Evolutionary conservation across 2,888 invertebrate species (phyloP).

Genomic region (Nomada hirtipes): DNA sequence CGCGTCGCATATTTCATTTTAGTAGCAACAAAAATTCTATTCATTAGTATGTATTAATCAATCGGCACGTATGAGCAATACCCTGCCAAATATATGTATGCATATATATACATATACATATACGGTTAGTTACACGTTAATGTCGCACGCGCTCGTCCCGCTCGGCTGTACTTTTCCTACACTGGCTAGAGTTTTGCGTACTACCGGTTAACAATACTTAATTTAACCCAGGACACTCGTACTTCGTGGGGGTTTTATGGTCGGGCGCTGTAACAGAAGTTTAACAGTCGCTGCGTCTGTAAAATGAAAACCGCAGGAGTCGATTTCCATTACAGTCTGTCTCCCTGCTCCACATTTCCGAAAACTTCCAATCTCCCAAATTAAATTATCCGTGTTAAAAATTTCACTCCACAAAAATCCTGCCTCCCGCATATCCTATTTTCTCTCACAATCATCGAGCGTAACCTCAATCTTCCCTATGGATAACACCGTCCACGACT

Average conservation of each 20-base stretch:
- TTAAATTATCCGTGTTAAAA: no score
- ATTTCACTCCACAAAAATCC: no score
- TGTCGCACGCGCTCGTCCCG: neutral
- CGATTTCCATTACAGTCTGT: no score
- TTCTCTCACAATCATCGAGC: no score
- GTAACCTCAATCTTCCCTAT: no score
- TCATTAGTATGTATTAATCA: slow-evolving; percentile 65
- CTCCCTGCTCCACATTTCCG: no score
- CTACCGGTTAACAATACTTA: slow-evolving; percentile 45
- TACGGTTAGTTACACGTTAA: slow-evolving; percentile 37
- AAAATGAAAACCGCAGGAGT: neutral
- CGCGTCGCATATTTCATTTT: slow-evolving; percentile 66
- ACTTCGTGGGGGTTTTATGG: slow-evolving; percentile 29
- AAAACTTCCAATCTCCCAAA: no score
- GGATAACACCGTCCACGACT: no score
- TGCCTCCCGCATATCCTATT: no score
- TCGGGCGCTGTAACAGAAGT: neutral
- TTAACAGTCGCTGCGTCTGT: neutral
- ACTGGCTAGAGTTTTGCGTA: neutral
- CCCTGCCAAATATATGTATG: slow-evolving; percentile 38
- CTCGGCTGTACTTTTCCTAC: slow-evolving; percentile 1
- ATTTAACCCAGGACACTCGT: slow-evolving; percentile 39
- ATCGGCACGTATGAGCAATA: slow-evolving; percentile 49
- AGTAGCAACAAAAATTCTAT: slow-evolving; percentile 64
- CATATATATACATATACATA: neutral